Conservation (phyloP, 1,140 invertebrate genomes). For the Monochamus saltuarius region DNA sequence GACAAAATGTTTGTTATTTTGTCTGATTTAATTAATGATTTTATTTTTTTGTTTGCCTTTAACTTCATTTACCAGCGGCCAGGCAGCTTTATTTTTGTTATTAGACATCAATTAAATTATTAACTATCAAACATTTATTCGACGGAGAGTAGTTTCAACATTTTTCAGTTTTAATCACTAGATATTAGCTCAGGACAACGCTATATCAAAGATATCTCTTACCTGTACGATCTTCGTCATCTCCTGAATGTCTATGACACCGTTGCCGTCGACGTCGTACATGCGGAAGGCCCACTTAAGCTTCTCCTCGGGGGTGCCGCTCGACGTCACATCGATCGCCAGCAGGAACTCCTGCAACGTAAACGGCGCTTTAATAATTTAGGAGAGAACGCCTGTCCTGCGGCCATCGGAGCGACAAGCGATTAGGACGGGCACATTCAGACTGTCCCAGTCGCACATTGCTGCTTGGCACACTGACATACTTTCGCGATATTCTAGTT, state of each 20-base stretch:
- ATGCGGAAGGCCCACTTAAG: constrained; percentile 99
- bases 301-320: constrained; percentile 96
- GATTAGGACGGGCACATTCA: no score
- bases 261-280: constrained; percentile 99
- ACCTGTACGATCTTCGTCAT: constrained; percentile 94
- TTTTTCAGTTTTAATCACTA: no score
- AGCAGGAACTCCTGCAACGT: constrained; percentile 85
- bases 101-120: no score
- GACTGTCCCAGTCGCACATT: no score
- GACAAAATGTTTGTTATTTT: not conserved
- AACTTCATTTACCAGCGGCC: constrained; percentile 5
- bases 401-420: no score
- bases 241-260: constrained; percentile 96
- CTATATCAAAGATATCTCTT: constrained; percentile 35
- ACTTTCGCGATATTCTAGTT: no score
- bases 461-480: no score
- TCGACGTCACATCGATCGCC: constrained; percentile 97
- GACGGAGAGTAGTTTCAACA: no score
- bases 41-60: constrained; percentile 8
- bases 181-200: not conserved
- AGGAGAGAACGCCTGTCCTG: no score
- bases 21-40: no score
- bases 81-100: not conserved
- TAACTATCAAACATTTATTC: no score
- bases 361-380: not conserved